Percentiles rank a stretch among this genome's conserved stretches.
Conservation (phyloP, 1,140 invertebrate species). For the Araneus ventricosus region DNA sequence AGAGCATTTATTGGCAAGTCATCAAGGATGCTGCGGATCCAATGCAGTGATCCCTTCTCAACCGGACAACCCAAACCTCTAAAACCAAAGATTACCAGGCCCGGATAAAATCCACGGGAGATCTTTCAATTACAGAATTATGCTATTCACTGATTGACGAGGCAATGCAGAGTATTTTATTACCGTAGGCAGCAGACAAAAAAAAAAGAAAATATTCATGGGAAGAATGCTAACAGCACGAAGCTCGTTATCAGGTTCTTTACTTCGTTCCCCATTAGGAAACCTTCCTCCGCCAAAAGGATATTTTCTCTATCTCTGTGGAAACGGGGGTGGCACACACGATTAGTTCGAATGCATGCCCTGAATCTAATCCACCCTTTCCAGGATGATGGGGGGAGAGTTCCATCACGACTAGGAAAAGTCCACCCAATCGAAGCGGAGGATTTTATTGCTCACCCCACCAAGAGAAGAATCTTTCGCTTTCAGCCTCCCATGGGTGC, state of each 20-base stretch:
- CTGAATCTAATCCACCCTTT: slow-evolving; percentile 17
- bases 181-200: not conserved
- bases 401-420: slow-evolving; percentile 18
- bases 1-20: too few species aligned
- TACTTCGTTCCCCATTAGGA: slow-evolving; percentile 4
- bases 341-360: slow-evolving; percentile 28
- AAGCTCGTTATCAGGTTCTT: slow-evolving; percentile 14
- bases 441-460: slow-evolving; percentile 69
- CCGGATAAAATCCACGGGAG: not conserved
- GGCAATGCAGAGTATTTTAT: slow-evolving; percentile 5
- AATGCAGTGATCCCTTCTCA: not conserved
- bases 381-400: not conserved
- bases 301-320: slow-evolving; percentile 22
- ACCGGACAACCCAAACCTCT: not conserved
- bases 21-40: not conserved
- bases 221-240: not conserved
- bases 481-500: slow-evolving; percentile 42
- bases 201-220: not conserved
- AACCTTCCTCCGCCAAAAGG: not conserved
- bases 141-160: not conserved
- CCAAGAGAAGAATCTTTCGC: slow-evolving; percentile 58
- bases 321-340: not conserved
- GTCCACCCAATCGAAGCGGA: slow-evolving; percentile 27
- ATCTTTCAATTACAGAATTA: slow-evolving; percentile 15
- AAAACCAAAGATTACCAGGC: not conserved